Evolutionary conservation across 2,888 invertebrate species (phyloP).

Genomic region (Sinotaia quadrata): DNA sequence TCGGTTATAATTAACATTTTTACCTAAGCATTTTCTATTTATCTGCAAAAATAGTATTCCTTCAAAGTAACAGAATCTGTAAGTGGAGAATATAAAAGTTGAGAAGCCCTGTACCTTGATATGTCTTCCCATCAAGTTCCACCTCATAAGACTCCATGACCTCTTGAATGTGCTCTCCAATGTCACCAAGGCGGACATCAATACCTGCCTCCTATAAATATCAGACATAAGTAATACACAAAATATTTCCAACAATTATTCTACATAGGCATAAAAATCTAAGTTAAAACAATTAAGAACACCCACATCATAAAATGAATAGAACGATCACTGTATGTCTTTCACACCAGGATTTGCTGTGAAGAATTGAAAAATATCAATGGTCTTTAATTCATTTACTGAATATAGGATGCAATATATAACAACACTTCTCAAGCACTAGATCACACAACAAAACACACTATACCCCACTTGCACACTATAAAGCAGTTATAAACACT

Average conservation of each 20-base stretch:
- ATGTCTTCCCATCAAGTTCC: slow-evolving; percentile 95
- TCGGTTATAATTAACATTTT: not conserved
- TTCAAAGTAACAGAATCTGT: not conserved
- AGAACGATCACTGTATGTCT: too few species aligned
- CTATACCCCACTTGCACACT: too few species aligned
- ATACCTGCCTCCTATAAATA: slow-evolving; percentile 84
- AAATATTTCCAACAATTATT: not conserved
- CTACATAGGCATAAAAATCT: too few species aligned
- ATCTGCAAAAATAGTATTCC: not conserved
- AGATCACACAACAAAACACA: too few species aligned
- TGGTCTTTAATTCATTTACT: too few species aligned
- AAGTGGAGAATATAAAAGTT: not conserved
- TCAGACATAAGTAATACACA: slow-evolving; percentile 23
- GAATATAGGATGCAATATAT: too few species aligned
- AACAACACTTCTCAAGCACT: too few species aligned
- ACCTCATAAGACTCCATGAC: slow-evolving; percentile 99
- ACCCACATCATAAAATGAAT: too few species aligned
- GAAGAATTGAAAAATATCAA: too few species aligned
- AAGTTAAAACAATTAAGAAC: too few species aligned
- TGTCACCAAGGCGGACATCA: slow-evolving; percentile 96
- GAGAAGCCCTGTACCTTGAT: slow-evolving; percentile 77
- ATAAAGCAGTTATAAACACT: too few species aligned
- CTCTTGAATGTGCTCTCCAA: slow-evolving; percentile 96
- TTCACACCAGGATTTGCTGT: too few species aligned
- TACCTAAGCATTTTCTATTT: not conserved